phyloP scores from a whole-genome alignment of 2,113 vertebrate species.

The Jacana jacana region DNA sequence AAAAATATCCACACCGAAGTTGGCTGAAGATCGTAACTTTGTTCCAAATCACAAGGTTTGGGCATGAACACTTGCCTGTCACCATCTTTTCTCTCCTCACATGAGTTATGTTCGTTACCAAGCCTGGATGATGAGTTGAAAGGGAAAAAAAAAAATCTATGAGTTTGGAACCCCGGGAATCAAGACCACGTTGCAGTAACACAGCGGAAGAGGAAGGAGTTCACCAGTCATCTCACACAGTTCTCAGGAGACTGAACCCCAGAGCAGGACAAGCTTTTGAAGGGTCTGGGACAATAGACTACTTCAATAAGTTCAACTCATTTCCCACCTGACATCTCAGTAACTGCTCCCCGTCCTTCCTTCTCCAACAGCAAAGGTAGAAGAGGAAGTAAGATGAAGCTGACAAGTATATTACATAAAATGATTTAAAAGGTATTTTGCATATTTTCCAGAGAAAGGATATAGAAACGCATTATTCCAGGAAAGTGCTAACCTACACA shows the following conservation, averaged over 20 bases:
- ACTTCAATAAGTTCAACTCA: not conserved
- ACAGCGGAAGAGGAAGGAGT: not conserved
- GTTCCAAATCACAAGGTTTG: not conserved
- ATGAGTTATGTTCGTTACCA: not conserved
- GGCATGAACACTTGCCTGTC: not conserved
- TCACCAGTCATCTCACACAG: not conserved
- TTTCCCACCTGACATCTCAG: not conserved
- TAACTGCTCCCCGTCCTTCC: not conserved
- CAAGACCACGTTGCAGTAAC: not conserved
- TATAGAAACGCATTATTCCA: not conserved
- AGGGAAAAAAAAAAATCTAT: not conserved
- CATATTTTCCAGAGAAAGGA: not conserved
- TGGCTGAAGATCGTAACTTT: not conserved
- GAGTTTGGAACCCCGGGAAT: not conserved
- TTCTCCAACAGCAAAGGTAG: not conserved
- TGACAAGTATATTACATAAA: not conserved
- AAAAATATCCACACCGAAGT: not conserved
- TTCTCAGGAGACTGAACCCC: accelerated
- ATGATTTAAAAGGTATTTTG: not conserved
- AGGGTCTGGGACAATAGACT: not conserved
- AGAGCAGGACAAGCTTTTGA: not conserved
- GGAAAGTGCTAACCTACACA: not conserved
- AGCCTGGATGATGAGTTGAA: not conserved
- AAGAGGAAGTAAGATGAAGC: not conserved
- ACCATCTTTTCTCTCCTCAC: not conserved